These are phyloP conservation scores for Antechinus stuartii DNA, from an alignment of 2,113 vertebrate genomes.

Conservation along the genomic window DNA sequence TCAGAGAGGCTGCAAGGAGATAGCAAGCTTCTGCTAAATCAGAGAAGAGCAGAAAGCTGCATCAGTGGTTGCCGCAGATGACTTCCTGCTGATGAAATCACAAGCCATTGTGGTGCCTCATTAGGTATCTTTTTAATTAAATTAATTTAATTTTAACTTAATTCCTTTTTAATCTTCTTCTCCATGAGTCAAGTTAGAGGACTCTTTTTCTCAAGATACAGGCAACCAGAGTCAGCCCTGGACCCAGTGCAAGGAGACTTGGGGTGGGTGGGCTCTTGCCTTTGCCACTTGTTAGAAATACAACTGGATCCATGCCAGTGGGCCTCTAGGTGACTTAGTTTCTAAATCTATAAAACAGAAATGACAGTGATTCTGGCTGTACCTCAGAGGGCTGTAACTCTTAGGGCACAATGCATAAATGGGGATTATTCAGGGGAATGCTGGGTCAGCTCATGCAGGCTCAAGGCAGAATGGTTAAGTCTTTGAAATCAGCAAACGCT, in stretches of 20 bases:
- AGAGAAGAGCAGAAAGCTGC: background rate
- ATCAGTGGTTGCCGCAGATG: background rate
- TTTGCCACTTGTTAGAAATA: background rate
- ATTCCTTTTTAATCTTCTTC: background rate
- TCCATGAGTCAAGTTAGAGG: background rate
- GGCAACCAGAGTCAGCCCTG: background rate
- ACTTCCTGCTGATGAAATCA: background rate
- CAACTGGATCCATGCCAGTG: background rate
- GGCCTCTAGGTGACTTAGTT: background rate
- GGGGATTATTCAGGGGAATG: background rate
- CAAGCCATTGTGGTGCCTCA: background rate
- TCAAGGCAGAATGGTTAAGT: background rate
- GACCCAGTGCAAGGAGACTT: too few species aligned
- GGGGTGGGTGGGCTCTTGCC: background rate
- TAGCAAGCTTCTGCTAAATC: background rate
- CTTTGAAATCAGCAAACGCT: background rate
- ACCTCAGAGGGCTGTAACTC: background rate
- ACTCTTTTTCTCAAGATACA: background rate
- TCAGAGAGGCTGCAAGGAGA: background rate
- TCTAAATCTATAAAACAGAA: background rate
- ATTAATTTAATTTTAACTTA: too few species aligned
- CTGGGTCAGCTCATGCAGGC: background rate
- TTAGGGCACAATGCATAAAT: background rate
- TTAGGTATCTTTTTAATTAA: background rate
- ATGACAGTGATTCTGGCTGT: background rate